Evolutionary conservation across 1,140 invertebrate species (phyloP).

Genomic region (Micrasema longulum): DNA sequence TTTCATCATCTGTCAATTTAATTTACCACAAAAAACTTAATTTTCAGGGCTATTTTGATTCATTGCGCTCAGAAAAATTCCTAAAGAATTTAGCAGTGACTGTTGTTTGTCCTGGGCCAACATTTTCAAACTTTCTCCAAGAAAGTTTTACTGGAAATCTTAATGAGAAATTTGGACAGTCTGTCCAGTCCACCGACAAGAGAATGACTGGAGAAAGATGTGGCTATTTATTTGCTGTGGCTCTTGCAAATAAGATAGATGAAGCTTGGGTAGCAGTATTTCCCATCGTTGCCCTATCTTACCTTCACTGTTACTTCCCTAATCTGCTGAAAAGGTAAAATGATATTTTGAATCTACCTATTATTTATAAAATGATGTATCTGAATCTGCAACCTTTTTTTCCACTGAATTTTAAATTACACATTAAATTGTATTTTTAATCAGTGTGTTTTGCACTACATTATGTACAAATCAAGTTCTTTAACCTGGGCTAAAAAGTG

Average conservation of each 20-base stretch:
- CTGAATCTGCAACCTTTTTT: not conserved
- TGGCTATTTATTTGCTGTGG: slow-evolving; percentile 77
- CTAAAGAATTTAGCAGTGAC: slow-evolving; percentile 73
- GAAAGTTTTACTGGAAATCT: slow-evolving; percentile 76
- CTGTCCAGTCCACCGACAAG: slow-evolving; percentile 67
- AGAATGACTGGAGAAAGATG: slow-evolving; percentile 80
- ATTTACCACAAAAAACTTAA: too few relatives aligned
- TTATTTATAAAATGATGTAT: slow-evolving; percentile 7
- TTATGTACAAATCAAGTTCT: not conserved
- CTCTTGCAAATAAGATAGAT: slow-evolving; percentile 80
- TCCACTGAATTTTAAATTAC: not conserved
- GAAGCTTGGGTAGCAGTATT: slow-evolving; percentile 82
- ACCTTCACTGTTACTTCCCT: slow-evolving; percentile 76
- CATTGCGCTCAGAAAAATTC: slow-evolving; percentile 73
- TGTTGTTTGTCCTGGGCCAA: slow-evolving; percentile 82
- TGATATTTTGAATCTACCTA: not conserved
- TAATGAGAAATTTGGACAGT: slow-evolving; percentile 72
- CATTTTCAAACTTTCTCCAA: slow-evolving; percentile 78
- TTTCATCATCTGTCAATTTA: too few relatives aligned
- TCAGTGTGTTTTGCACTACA: not conserved
- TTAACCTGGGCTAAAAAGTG: not conserved
- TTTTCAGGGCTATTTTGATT: slow-evolving; percentile 78
- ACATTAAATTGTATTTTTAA: not conserved
- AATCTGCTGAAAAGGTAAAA: slow-evolving; percentile 69
- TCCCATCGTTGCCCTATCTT: slow-evolving; percentile 73